These are phyloP conservation scores for Epinephelus lanceolatus DNA, from an alignment of 2,113 vertebrate genomes.

Conservation along the genomic window DNA sequence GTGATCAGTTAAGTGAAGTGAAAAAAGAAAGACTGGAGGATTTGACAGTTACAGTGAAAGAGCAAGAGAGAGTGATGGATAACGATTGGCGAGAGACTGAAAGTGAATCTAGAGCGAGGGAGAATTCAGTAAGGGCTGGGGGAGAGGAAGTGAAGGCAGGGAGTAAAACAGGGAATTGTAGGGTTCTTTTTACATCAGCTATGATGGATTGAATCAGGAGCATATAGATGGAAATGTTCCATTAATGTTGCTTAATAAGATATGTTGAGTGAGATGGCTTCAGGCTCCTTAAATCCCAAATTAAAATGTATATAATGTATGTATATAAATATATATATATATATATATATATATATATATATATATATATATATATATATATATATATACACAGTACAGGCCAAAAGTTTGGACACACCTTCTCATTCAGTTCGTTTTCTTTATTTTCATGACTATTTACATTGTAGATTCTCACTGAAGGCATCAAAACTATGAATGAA, in stretches of 20 bases:
- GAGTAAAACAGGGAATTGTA: not conserved
- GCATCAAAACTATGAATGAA: no score
- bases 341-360: no score
- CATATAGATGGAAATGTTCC: not conserved
- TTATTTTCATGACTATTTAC: no score
- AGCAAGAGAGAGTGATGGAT: constrained; percentile 15
- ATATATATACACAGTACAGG: no score
- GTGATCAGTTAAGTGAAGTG: constrained; percentile 40
- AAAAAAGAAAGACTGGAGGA: constrained; percentile 3
- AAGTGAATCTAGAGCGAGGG: constrained; percentile 13
- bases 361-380: no score
- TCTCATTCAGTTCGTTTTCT: no score
- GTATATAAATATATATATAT: no score
- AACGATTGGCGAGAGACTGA: constrained; percentile 17
- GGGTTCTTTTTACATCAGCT: not conserved
- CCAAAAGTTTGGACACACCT: no score
- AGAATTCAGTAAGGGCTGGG: not conserved
- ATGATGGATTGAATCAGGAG: constrained; percentile 1
- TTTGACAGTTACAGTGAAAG: constrained; percentile 45
- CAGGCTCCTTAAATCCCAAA: not conserved
- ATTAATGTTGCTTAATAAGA: not conserved
- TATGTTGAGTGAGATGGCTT: not conserved
- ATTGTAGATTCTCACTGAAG: no score
- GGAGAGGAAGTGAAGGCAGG: not conserved
- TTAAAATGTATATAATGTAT: no score